Conservation (phyloP, 2,888 invertebrate genomes). For the Callinectes sapidus region DNA sequence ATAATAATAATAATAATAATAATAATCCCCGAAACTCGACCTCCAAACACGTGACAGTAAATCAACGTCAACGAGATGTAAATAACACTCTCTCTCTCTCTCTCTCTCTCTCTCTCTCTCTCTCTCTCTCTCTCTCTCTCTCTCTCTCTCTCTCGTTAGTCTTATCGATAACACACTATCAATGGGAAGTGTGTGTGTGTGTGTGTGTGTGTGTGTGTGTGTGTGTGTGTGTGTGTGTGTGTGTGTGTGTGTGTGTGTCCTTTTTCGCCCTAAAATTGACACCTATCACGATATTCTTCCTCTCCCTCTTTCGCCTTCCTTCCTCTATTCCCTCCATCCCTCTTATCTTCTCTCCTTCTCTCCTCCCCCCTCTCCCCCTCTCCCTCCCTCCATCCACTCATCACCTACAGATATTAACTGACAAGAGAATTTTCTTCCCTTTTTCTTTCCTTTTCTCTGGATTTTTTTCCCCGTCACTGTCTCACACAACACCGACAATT, state of each 20-base stretch:
- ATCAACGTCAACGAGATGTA: not conserved
- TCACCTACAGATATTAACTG: not conserved
- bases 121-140: not conserved
- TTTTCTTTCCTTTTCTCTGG: not conserved
- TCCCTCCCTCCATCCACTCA: not conserved
- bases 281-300: not conserved
- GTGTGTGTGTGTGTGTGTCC: too few species aligned
- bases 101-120: not conserved
- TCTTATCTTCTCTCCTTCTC: slow-evolving; percentile 35
- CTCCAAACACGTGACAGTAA: not conserved
- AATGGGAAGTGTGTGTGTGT: not conserved
- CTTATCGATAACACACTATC: not conserved
- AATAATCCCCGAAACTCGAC: not conserved
- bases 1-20: not conserved
- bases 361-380: slow-evolving; percentile 15
- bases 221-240: too few species aligned
- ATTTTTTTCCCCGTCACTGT: not conserved
- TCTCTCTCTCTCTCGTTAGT: not conserved
- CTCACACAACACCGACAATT: not conserved
- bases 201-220: too few species aligned
- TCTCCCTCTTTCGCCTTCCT: not conserved
- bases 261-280: too few species aligned
- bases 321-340: slow-evolving; percentile 25
- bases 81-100: not conserved
- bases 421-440: not conserved